phyloP scores from a whole-genome alignment of 2,113 vertebrate species.

The Procavia capensis region DNA sequence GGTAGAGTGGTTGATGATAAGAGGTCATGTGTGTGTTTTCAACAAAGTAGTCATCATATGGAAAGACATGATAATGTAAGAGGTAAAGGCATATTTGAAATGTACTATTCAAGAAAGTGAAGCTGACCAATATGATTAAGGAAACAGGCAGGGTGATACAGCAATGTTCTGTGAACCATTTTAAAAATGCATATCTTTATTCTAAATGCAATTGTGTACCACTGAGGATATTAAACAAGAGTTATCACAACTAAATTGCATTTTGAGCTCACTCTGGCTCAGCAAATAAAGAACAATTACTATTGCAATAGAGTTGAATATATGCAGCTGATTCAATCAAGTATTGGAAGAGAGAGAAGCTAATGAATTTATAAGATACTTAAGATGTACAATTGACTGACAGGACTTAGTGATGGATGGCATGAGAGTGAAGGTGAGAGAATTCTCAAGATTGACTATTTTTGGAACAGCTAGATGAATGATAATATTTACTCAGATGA shows the following conservation, averaged over 20 bases:
- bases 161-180: not conserved
- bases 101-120: not conserved
- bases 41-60: not conserved
- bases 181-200: slow-evolving; percentile 25
- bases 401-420: not conserved
- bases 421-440: not conserved
- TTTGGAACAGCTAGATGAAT: not conserved
- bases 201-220: not conserved
- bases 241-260: not conserved
- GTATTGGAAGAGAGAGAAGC: not conserved
- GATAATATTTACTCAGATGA: not conserved
- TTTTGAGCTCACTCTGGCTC: not conserved
- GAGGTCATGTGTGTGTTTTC: not conserved
- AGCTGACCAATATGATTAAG: not conserved
- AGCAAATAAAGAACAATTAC: not conserved
- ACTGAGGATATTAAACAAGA: not conserved
- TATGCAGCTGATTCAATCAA: not conserved
- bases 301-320: not conserved
- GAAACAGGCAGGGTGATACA: not conserved
- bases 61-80: not conserved
- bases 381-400: not conserved
- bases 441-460: not conserved
- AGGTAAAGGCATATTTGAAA: not conserved
- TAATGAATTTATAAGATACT: slow-evolving; percentile 9
- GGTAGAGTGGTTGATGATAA: not conserved